Evolutionary conservation across 2,113 vertebrate species (phyloP).

Genomic region (Silurus asotus): DNA sequence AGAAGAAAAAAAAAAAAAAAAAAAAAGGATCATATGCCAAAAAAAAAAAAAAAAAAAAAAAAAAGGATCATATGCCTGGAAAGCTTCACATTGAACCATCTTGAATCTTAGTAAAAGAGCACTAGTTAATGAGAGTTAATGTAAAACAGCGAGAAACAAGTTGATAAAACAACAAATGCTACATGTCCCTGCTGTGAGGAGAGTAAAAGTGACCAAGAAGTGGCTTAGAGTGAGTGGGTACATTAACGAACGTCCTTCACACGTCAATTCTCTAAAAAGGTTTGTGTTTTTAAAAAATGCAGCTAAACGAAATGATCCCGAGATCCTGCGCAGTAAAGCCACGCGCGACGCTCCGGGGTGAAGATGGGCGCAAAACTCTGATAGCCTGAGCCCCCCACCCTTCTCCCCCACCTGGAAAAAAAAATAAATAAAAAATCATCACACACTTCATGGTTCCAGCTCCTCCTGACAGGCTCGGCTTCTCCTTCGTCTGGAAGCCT

Average conservation of each 20-base stretch:
- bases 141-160: conserved; percentile 59
- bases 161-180: conserved; percentile 70
- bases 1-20: background rate
- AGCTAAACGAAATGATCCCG: conserved; percentile 6
- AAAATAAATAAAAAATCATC: background rate
- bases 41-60: conserved; percentile 3
- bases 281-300: background rate
- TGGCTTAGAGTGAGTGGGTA: conserved; percentile 29
- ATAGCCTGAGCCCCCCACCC: background rate
- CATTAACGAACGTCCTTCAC: conserved; percentile 53
- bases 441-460: conserved; percentile 2
- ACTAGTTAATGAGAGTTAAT: conserved; percentile 33
- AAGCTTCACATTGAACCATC: conserved; percentile 45
- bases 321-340: conserved; percentile 5
- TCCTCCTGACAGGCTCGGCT: background rate
- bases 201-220: conserved; percentile 15
- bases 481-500: background rate
- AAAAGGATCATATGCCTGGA: background rate
- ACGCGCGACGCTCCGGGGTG: conserved; percentile 8
- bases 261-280: conserved; percentile 51
- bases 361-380: background rate
- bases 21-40: background rate
- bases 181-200: conserved; percentile 51
- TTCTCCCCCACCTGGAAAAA: background rate
- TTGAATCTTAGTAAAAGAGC: conserved; percentile 42